phyloP scores from a whole-genome alignment of 2,888 invertebrate genomes.

The Anarsia innoxiella region DNA sequence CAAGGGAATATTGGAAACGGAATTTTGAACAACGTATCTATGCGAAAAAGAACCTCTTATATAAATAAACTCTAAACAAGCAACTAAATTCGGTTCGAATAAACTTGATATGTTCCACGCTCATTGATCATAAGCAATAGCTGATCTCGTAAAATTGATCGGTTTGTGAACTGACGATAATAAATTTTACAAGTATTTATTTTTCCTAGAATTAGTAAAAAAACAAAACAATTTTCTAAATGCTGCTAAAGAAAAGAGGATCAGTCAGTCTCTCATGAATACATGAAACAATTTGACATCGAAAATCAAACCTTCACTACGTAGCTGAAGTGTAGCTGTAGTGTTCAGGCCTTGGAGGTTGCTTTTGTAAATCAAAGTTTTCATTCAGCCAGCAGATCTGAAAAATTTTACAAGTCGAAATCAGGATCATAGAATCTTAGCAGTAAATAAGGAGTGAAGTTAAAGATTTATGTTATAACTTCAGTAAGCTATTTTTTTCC shows the following conservation, averaged over 20 bases:
- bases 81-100: too few species aligned
- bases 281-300: slow-evolving; percentile 53
- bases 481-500: too few species aligned
- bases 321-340: too few species aligned
- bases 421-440: too few species aligned
- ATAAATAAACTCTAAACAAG: too few species aligned
- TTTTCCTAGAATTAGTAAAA: slow-evolving; percentile 41
- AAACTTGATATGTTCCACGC: slow-evolving; percentile 63
- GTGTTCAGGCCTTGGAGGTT: too few species aligned
- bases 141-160: slow-evolving; percentile 28
- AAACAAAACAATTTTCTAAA: slow-evolving; percentile 63
- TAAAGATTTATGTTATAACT: too few species aligned
- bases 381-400: too few species aligned
- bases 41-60: slow-evolving; percentile 68
- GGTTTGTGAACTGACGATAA: slow-evolving; percentile 35
- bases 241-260: slow-evolving; percentile 64
- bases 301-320: slow-evolving; percentile 54
- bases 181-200: slow-evolving; percentile 29
- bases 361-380: too few species aligned
- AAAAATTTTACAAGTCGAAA: too few species aligned
- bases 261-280: slow-evolving; percentile 69
- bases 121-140: slow-evolving; percentile 39
- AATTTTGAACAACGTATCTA: slow-evolving; percentile 65
- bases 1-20: slow-evolving; percentile 36
- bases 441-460: too few species aligned